Conservation (phyloP, 2,797 vertebrate species). For the Morelia viridis region DNA sequence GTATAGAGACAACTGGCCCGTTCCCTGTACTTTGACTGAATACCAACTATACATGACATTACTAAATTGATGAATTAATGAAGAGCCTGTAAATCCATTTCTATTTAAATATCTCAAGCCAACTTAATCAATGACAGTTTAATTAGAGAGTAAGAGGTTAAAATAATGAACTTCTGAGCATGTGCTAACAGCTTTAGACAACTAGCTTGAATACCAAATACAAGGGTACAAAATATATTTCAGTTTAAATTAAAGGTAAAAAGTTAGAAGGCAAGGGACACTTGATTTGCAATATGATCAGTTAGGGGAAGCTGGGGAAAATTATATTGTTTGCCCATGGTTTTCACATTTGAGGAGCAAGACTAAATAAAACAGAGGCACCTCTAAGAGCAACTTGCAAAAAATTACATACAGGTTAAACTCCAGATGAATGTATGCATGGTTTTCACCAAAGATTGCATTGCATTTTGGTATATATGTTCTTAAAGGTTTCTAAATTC, state of each 20-base stretch:
- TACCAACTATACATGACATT: background rate
- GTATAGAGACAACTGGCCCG: background rate
- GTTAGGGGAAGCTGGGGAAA: background rate
- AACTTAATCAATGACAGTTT: background rate
- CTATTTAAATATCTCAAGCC: background rate
- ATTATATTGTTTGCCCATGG: background rate
- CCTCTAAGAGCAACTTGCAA: background rate
- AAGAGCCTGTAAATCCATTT: slow-evolving; percentile 6
- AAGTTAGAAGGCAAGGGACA: background rate
- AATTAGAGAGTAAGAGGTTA: slow-evolving; percentile 3
- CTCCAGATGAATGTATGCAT: background rate
- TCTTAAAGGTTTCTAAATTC: background rate
- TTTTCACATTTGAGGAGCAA: background rate
- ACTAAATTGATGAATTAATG: background rate
- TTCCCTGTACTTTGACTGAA: background rate
- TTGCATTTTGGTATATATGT: background rate
- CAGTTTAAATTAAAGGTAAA: background rate
- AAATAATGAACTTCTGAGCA: background rate
- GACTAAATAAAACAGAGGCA: background rate
- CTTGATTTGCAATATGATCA: background rate
- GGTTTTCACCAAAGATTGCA: background rate
- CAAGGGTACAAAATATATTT: background rate
- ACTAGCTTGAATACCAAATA: background rate
- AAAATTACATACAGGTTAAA: background rate
- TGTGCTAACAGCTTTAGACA: background rate